phyloP scores from a whole-genome alignment of 2,888 invertebrate species.

The Pyrgus malvae region DNA sequence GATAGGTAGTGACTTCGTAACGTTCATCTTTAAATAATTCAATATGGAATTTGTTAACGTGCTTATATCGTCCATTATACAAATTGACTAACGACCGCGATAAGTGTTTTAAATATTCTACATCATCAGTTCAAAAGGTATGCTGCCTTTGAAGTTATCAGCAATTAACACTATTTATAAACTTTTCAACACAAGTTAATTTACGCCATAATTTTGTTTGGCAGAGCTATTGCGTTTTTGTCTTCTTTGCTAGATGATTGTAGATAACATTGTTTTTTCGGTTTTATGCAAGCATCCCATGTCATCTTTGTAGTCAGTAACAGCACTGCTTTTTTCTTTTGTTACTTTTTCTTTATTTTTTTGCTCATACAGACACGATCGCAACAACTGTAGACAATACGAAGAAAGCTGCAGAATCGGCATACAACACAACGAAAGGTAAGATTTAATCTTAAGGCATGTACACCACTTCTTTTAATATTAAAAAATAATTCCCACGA shows the following conservation, averaged over 20 bases:
- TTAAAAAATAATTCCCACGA: not conserved
- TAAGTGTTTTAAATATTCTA: not conserved
- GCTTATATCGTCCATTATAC: too few relatives aligned
- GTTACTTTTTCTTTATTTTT: constrained; percentile 30
- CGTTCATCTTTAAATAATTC: too few relatives aligned
- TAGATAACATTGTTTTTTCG: not conserved
- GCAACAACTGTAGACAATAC: constrained; percentile 68
- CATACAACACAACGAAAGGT: constrained; percentile 71
- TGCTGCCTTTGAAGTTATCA: not conserved
- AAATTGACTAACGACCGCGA: not conserved
- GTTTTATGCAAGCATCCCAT: not conserved
- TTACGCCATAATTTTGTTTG: not conserved
- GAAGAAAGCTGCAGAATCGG: constrained; percentile 72
- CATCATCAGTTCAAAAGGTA: not conserved
- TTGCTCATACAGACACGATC: constrained; percentile 59
- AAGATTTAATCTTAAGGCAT: constrained; percentile 31
- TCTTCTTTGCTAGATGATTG: not conserved
- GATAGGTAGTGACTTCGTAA: too few relatives aligned
- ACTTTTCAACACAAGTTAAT: not conserved
- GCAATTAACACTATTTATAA: not conserved
- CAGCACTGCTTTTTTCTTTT: not conserved
- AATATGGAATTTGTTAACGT: too few relatives aligned
- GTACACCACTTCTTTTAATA: constrained; percentile 7
- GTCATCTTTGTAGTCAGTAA: not conserved
- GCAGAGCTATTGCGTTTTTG: not conserved